phyloP scores from a whole-genome alignment of 1,140 invertebrate species.

The Drosophila pseudoananassae region DNA sequence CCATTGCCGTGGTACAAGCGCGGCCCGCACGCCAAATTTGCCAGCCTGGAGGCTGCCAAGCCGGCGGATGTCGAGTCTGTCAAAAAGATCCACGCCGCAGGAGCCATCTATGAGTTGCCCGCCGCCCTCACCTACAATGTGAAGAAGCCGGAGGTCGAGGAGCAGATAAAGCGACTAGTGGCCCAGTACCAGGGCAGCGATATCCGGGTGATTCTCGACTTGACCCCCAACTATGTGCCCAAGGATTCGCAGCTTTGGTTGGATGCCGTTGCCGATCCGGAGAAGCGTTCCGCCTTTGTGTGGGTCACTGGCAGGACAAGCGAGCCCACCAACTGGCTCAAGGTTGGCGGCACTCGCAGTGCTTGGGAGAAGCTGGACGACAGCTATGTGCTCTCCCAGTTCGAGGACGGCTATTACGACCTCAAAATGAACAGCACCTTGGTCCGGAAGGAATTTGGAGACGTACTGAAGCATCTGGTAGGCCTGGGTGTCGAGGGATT shows the following conservation, averaged over 20 bases:
- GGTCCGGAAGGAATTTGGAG: slow-evolving; percentile 87
- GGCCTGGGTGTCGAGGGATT: slow-evolving; percentile 90
- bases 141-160: slow-evolving; percentile 57
- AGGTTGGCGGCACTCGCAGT: slow-evolving; percentile 83
- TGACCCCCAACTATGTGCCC: slow-evolving; percentile 85
- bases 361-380: slow-evolving; percentile 86
- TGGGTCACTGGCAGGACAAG: slow-evolving; percentile 45
- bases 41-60: slow-evolving; percentile 31
- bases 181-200: slow-evolving; percentile 56
- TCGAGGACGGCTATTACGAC: slow-evolving; percentile 86
- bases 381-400: slow-evolving; percentile 88
- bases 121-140: slow-evolving; percentile 68
- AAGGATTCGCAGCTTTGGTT: slow-evolving; percentile 81
- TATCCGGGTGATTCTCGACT: slow-evolving; percentile 84
- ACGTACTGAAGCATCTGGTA: slow-evolving; percentile 89
- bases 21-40: slow-evolving; percentile 70
- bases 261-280: slow-evolving; percentile 66
- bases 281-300: slow-evolving; percentile 74
- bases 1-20: slow-evolving; percentile 88
- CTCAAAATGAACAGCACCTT: slow-evolving; percentile 87
- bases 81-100: slow-evolving; percentile 59
- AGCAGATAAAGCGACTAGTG: slow-evolving; percentile 66
- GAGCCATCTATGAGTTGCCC: slow-evolving; percentile 78
- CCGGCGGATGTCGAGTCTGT: slow-evolving; percentile 40
- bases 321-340: slow-evolving; percentile 91